Evolutionary conservation across 1,140 invertebrate species (phyloP).

Genomic region (Sminthurides bifidus): DNA sequence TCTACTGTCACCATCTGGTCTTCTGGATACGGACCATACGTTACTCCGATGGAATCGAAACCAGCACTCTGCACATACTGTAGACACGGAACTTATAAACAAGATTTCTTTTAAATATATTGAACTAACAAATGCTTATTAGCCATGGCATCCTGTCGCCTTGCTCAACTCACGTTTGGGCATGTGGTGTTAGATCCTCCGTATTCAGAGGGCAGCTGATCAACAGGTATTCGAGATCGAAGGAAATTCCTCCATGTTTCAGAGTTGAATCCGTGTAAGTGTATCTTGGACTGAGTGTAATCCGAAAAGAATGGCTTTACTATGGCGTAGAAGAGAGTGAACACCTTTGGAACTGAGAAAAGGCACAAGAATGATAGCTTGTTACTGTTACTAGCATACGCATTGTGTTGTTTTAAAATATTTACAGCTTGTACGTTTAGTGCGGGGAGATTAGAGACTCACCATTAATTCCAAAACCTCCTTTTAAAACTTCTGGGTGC

Average conservation of each 20-base stretch:
- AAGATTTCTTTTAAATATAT: background rate
- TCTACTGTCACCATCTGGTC: background rate
- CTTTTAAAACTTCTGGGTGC: constrained; percentile 10
- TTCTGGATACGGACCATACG: background rate
- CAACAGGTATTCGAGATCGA: background rate
- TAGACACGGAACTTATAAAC: background rate
- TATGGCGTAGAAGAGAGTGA: constrained; percentile 9
- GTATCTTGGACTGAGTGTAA: constrained; percentile 10
- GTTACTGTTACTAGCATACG: background rate
- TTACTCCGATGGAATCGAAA: background rate
- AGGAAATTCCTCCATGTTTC: constrained; percentile 11
- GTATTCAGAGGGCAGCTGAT: constrained; percentile 12
- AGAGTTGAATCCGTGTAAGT: constrained; percentile 1
- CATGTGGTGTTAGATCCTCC: constrained; percentile 9
- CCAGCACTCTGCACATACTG: background rate
- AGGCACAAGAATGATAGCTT: background rate
- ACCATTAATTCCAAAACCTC: constrained; percentile 7
- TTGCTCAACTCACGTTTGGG: background rate
- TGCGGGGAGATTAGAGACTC: background rate
- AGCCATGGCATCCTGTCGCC: too few species aligned
- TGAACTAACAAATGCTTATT: background rate
- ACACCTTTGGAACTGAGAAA: constrained; percentile 8
- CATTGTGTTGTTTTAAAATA: background rate
- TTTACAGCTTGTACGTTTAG: background rate
- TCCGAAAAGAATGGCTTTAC: constrained; percentile 12